A percentile compares a stretch with the other conserved stretches of the same genome.
Conservation (phyloP, 2,888 invertebrate species). For the Rutpela maculata region DNA sequence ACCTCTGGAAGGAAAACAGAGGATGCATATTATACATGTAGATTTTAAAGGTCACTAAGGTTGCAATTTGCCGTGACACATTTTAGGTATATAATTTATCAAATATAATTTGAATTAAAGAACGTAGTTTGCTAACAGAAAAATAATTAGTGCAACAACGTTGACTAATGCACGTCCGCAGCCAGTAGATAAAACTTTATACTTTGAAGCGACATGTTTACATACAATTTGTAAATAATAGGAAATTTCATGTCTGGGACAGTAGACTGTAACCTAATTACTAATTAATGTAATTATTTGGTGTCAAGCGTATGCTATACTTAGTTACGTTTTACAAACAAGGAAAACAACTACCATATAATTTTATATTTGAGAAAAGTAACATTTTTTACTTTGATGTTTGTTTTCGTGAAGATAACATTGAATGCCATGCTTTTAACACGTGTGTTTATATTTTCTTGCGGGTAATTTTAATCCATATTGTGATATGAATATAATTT, state of each 20-base stretch:
- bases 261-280: slow-evolving; percentile 39
- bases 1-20: too few relatives aligned
- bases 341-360: background rate
- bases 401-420: background rate
- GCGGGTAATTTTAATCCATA: too few relatives aligned
- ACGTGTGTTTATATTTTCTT: background rate
- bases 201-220: slow-evolving; percentile 27
- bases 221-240: slow-evolving; percentile 2
- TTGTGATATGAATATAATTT: too few relatives aligned
- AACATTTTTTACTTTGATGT: background rate
- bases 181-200: slow-evolving; percentile 30
- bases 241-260: slow-evolving; percentile 23
- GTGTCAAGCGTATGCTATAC: background rate
- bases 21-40: too few relatives aligned
- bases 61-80: too few relatives aligned
- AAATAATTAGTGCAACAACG: slow-evolving; percentile 13
- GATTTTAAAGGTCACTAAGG: too few relatives aligned
- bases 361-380: background rate
- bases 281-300: slow-evolving; percentile 18
- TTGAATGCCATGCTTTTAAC: background rate
- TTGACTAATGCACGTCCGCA: slow-evolving; percentile 27
- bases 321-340: background rate
- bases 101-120: too few relatives aligned
- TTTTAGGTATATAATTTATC: too few relatives aligned
- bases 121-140: background rate